Evolutionary conservation across 2,888 invertebrate genomes (phyloP).

Genomic region (Nebria salina): DNA sequence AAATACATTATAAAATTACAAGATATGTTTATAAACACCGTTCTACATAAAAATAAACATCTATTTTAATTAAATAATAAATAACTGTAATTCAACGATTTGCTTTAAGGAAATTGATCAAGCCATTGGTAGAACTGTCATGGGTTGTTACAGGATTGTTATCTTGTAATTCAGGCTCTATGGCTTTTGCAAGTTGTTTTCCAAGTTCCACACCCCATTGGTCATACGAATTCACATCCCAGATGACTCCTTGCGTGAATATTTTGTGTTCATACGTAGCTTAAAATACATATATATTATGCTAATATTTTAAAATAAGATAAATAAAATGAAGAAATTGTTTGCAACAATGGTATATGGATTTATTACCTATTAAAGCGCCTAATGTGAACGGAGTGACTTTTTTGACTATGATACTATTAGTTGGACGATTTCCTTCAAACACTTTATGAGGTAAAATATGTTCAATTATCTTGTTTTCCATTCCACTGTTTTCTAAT

Average conservation of each 20-base stretch:
- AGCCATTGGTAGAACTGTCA: slow-evolving; percentile 95
- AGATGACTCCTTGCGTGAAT: slow-evolving; percentile 97
- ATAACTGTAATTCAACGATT: slow-evolving; percentile 58
- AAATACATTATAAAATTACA: neutral
- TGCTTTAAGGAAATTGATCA: slow-evolving; percentile 92
- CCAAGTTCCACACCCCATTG: slow-evolving; percentile 99
- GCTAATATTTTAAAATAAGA: no score
- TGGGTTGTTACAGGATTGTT: slow-evolving; percentile 76
- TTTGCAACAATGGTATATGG: no score
- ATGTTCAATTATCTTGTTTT: slow-evolving; percentile 76
- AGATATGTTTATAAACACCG: neutral
- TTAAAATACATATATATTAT: slow-evolving; percentile 58
- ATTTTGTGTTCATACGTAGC: slow-evolving; percentile 99
- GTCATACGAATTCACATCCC: slow-evolving; percentile 99
- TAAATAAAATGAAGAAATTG: no score
- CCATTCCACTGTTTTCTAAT: slow-evolving; percentile 80
- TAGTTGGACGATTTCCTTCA: slow-evolving; percentile 96
- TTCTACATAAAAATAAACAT: slow-evolving; percentile 21
- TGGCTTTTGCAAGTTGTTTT: slow-evolving; percentile 98
- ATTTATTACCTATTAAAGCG: slow-evolving; percentile 81
- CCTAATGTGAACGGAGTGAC: slow-evolving; percentile 94
- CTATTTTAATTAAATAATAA: neutral
- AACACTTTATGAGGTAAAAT: slow-evolving; percentile 97
- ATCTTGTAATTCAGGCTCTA: slow-evolving; percentile 90
- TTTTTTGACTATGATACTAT: slow-evolving; percentile 92